Percentiles rank a stretch among this genome's conserved stretches.
These are phyloP conservation scores for Raja brachyura DNA, from an alignment of 2,113 vertebrate genomes.

Conservation along the genomic window DNA sequence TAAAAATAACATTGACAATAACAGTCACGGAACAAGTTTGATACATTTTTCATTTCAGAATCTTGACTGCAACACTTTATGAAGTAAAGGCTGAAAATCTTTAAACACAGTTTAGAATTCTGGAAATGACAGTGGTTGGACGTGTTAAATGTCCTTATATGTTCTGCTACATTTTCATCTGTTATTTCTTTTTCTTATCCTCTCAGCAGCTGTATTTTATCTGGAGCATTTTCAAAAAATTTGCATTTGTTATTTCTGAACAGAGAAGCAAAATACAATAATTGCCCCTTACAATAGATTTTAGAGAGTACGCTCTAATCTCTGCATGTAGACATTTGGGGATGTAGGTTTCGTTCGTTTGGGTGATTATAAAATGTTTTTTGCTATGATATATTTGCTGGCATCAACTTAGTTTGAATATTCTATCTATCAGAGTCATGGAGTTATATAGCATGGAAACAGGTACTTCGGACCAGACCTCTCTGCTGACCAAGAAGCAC, in stretches of 20 bases:
- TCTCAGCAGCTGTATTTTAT: background rate
- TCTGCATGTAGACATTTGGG: background rate
- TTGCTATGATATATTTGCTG: too few species aligned
- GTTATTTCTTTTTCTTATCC: background rate
- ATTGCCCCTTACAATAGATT: background rate
- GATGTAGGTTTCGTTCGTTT: background rate
- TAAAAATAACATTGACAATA: background rate
- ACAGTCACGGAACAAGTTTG: background rate
- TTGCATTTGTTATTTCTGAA: background rate
- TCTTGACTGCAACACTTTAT: background rate
- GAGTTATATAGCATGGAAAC: too few species aligned
- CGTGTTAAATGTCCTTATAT: background rate
- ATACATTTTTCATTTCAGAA: background rate
- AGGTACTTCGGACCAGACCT: too few species aligned
- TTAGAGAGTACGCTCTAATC: background rate
- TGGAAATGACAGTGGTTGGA: background rate
- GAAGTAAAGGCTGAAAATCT: background rate
- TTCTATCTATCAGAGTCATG: background rate
- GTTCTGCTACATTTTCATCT: background rate
- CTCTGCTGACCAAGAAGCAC: too few species aligned
- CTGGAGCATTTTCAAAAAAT: background rate
- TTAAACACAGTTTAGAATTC: background rate
- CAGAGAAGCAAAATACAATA: slow-evolving; percentile 18
- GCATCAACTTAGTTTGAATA: background rate
- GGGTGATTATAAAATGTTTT: background rate